These are phyloP conservation scores for Liolophura sinensis DNA, from an alignment of 1,140 invertebrate species.

Conservation along the genomic window DNA sequence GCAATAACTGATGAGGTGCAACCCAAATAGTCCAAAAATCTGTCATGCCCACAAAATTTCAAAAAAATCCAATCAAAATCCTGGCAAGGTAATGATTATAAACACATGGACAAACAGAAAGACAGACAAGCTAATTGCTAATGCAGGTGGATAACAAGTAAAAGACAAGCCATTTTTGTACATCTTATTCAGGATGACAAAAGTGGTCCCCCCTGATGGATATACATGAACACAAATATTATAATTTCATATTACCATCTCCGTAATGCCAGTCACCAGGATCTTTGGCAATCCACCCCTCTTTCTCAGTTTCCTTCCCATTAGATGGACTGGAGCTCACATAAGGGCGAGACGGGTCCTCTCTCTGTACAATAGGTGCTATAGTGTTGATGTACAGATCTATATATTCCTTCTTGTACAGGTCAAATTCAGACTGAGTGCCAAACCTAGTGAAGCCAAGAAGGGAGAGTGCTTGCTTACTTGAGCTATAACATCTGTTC, in stretches of 20 bases:
- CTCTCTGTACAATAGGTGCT: slow-evolving; percentile 65
- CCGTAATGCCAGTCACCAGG: slow-evolving; percentile 83
- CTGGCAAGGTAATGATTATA: too few relatives aligned
- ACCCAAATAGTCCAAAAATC: too few relatives aligned
- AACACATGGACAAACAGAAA: too few relatives aligned
- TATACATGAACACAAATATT: too few relatives aligned
- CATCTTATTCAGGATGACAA: neutral
- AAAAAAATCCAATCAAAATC: too few relatives aligned
- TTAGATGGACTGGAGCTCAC: slow-evolving; percentile 92
- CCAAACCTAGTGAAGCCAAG: slow-evolving; percentile 33
- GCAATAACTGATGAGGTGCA: too few relatives aligned
- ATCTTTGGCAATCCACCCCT: slow-evolving; percentile 76
- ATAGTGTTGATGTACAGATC: slow-evolving; percentile 84
- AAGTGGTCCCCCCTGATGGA: neutral
- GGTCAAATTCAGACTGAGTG: slow-evolving; percentile 28
- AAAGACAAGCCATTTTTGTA: neutral
- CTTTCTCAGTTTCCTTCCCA: slow-evolving; percentile 71
- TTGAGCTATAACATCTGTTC: neutral
- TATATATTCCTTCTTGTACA: slow-evolving; percentile 76
- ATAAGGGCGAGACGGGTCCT: slow-evolving; percentile 71
- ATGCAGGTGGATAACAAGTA: too few relatives aligned
- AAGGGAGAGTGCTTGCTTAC: too few relatives aligned
- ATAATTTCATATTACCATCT: slow-evolving; percentile 74
- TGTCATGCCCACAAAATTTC: too few relatives aligned
- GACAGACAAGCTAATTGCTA: too few relatives aligned